phyloP scores from a whole-genome alignment of 2,113 vertebrate species.

The Hoplias malabaricus region DNA sequence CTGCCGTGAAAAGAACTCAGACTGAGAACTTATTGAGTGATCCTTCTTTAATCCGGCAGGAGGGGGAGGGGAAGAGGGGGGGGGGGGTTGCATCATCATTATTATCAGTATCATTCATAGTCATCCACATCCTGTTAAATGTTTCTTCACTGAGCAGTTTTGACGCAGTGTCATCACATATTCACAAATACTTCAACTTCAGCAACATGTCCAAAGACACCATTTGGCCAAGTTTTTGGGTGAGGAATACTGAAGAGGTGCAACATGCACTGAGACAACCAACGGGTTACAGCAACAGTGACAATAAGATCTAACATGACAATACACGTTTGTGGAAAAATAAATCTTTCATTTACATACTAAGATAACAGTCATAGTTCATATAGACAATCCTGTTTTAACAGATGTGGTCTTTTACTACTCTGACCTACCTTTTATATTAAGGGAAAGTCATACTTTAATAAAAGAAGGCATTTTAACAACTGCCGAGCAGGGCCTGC shows the following conservation, averaged over 20 bases:
- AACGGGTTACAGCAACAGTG: slow-evolving; percentile 11
- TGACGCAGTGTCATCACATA: neutral
- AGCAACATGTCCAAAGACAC: slow-evolving; percentile 6
- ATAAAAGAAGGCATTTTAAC: slow-evolving; percentile 1
- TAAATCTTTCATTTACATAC: slow-evolving; percentile 28
- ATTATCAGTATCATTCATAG: neutral
- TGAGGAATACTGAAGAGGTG: neutral
- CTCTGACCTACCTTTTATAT: neutral
- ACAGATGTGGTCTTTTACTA: neutral
- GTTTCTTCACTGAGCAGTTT: neutral
- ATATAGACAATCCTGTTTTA: neutral
- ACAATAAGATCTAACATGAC: neutral
- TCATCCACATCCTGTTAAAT: neutral
- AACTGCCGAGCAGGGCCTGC: neutral
- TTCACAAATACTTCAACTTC: slow-evolving; percentile 4
- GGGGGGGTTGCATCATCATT: no score
- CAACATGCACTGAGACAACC: slow-evolving; percentile 12
- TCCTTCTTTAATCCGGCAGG: neutral
- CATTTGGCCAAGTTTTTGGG: slow-evolving; percentile 3
- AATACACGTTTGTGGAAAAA: slow-evolving; percentile 31
- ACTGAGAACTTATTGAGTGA: neutral
- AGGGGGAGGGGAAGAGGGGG: no score
- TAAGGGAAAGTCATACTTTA: neutral
- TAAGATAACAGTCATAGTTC: slow-evolving; percentile 20
- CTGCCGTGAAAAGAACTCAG: no score